A percentile compares a stretch with the other conserved stretches of the same genome.
phyloP scores from a whole-genome alignment of 1,140 invertebrate genomes.

The Papilio polytes region DNA sequence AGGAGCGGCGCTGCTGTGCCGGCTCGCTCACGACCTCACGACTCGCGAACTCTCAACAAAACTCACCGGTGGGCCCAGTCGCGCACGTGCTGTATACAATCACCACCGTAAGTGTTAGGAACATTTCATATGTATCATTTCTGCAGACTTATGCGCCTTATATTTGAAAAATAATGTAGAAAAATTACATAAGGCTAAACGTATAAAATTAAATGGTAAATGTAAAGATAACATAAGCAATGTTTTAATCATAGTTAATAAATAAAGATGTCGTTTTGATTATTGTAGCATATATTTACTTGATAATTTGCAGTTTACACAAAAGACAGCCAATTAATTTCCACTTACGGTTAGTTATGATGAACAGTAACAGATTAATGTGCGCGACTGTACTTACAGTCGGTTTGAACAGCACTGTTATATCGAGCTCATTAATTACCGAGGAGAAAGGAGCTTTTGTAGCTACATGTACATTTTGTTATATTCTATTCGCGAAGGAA shows the following conservation, averaged over 20 bases:
- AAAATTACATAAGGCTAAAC: too few species aligned
- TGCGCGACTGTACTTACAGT: conserved; percentile 32
- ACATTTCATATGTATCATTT: background rate
- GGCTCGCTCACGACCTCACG: conserved; percentile 42
- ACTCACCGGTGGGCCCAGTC: conserved; percentile 63
- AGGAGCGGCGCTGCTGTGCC: conserved; percentile 59
- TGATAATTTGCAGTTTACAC: background rate
- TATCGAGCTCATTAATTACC: conserved; percentile 41
- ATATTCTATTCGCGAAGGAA: conserved; percentile 1
- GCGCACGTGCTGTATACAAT: conserved; percentile 53
- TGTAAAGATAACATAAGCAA: too few species aligned
- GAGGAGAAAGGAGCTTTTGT: conserved; percentile 36
- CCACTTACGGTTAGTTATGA: background rate
- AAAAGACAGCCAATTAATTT: background rate
- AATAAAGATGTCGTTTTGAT: too few species aligned
- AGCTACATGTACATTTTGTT: conserved; percentile 7
- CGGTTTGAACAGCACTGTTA: conserved; percentile 37
- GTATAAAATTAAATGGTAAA: too few species aligned
- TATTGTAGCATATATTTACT: background rate
- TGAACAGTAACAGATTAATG: conserved; percentile 20
- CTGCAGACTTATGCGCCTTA: background rate
- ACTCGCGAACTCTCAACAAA: conserved; percentile 68
- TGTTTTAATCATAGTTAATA: too few species aligned
- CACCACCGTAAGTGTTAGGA: background rate
- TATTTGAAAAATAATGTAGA: too few species aligned